A percentile compares a stretch with the other conserved stretches of the same genome.
Conservation (phyloP, 2,797 vertebrate species). For the Acridotheres tristis region DNA sequence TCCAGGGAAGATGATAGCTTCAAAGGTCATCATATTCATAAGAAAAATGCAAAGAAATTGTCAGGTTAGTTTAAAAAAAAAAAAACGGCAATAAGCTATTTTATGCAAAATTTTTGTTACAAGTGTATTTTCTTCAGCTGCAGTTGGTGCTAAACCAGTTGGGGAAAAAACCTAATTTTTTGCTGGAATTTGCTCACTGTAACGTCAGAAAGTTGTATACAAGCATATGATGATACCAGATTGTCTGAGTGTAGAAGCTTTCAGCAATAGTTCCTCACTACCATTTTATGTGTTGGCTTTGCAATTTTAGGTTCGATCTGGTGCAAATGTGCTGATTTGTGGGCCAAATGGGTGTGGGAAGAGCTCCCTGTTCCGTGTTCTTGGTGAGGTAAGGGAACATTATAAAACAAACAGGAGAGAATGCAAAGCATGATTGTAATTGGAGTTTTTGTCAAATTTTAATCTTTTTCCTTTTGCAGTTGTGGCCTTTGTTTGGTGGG, state of each 20-base stretch:
- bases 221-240: not conserved
- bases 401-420: rapidly evolving
- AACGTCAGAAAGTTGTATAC: not conserved
- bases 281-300: not conserved
- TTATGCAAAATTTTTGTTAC: not conserved
- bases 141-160: not conserved
- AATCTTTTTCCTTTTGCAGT: conserved; percentile 68
- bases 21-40: not conserved
- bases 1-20: not conserved
- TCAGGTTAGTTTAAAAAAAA: not conserved
- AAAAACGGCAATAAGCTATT: not conserved
- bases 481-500: conserved; percentile 98
- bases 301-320: conserved; percentile 86
- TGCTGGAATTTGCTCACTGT: not conserved
- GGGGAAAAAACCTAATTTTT: not conserved
- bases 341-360: conserved; percentile 98
- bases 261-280: not conserved
- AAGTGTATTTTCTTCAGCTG: not conserved
- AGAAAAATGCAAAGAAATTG: not conserved
- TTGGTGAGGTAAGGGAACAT: conserved; percentile 87
- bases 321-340: conserved; percentile 95
- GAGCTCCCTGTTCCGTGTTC: conserved; percentile 94
- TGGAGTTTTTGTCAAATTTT: not conserved
- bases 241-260: not conserved
- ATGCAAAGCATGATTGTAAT: not conserved